Percentiles rank a stretch among this genome's conserved stretches.
phyloP scores from a whole-genome alignment of 2,797 vertebrate species.

The Cynodonichthys magdalenae region DNA sequence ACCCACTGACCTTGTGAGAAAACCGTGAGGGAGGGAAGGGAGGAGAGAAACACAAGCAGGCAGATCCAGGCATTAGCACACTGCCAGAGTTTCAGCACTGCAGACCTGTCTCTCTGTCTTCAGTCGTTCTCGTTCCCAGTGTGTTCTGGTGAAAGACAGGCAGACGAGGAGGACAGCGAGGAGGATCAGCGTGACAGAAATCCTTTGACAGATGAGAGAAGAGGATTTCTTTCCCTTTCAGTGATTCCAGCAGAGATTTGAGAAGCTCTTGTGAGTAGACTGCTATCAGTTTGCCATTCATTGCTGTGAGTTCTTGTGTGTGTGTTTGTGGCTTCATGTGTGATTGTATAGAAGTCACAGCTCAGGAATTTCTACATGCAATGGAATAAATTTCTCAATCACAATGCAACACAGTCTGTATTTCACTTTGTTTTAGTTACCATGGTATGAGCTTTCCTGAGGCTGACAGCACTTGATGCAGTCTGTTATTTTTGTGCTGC shows the following conservation, averaged over 20 bases:
- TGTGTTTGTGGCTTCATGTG: slow-evolving; percentile 29
- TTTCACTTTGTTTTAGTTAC: slow-evolving; percentile 23
- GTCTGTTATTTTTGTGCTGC: slow-evolving; percentile 17
- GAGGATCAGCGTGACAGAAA: slow-evolving; percentile 30
- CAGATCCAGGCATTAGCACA: slow-evolving; percentile 50
- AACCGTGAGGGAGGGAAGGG: slow-evolving; percentile 32
- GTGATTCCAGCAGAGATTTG: slow-evolving; percentile 31
- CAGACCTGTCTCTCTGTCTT: slow-evolving; percentile 53
- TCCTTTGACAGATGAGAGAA: slow-evolving; percentile 41
- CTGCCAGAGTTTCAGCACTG: slow-evolving; percentile 69
- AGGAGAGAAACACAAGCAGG: slow-evolving; percentile 39
- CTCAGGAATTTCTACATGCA: slow-evolving; percentile 36
- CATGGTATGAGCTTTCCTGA: slow-evolving; percentile 1
- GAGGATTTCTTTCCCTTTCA: slow-evolving; percentile 44
- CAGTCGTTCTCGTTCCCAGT: slow-evolving; percentile 27
- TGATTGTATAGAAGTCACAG: slow-evolving; percentile 32
- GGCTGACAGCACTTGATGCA: slow-evolving; percentile 1
- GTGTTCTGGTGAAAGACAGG: slow-evolving; percentile 22
- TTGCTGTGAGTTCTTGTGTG: slow-evolving; percentile 17
- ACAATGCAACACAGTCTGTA: background rate
- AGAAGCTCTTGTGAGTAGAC: slow-evolving; percentile 55
- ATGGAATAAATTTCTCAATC: slow-evolving; percentile 29
- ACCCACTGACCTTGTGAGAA: slow-evolving; percentile 74
- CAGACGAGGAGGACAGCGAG: slow-evolving; percentile 17
- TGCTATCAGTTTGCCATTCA: slow-evolving; percentile 14